phyloP scores from a whole-genome alignment of 2,888 invertebrate genomes.

The Pyralis farinalis region DNA sequence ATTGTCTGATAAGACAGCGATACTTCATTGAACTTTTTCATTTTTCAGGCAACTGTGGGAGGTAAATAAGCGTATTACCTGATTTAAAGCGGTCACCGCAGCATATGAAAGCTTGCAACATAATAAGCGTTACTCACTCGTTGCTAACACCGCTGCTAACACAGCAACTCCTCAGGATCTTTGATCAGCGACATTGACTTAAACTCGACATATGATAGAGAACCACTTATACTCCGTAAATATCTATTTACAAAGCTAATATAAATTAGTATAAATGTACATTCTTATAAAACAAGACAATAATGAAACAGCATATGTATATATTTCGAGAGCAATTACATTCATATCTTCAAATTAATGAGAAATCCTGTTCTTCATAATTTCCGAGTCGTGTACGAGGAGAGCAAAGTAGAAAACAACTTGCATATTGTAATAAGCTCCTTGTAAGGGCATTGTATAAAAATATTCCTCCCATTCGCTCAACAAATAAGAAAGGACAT shows the following conservation, averaged over 20 bases:
- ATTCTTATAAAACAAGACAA: neutral
- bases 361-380: constrained; percentile 4
- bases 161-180: no score
- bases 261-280: constrained; percentile 1
- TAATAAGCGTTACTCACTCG: no score
- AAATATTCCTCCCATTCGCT: constrained; percentile 10
- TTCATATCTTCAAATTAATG: neutral
- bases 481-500: constrained; percentile 12
- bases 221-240: no score
- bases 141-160: no score
- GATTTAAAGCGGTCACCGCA: no score
- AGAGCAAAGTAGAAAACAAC: constrained; percentile 11
- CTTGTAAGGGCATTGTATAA: constrained; percentile 8
- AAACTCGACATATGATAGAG: no score
- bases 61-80: no score
- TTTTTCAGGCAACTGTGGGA: no score
- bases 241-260: no score
- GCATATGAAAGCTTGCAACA: no score
- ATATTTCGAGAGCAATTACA: neutral
- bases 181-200: no score
- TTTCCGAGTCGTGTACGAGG: constrained; percentile 5
- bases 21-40: neutral
- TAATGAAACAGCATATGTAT: neutral
- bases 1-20: neutral
- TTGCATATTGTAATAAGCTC: constrained; percentile 15